phyloP scores from a whole-genome alignment of 2,888 invertebrate species.

The Melinaea menophilus region DNA sequence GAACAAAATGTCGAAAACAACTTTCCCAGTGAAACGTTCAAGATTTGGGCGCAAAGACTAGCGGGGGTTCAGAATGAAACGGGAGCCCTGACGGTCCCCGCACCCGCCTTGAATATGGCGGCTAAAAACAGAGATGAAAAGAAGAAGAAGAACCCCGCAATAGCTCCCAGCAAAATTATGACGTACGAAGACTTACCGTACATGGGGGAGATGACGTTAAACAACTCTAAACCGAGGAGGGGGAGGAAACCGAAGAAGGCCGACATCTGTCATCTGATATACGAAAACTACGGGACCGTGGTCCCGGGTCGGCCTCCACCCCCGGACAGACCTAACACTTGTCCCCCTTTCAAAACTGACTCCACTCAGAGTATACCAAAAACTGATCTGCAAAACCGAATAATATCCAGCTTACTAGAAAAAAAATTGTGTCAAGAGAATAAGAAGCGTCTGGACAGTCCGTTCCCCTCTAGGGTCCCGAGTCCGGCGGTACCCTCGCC shows the following conservation, averaged over 20 bases:
- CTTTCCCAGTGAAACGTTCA: constrained; percentile 81
- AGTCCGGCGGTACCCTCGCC: constrained; percentile 51
- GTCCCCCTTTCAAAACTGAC: constrained; percentile 49
- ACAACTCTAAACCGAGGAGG: constrained; percentile 90
- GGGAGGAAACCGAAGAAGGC: constrained; percentile 95
- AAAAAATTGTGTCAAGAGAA: constrained; percentile 83
- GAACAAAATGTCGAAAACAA: constrained; percentile 60
- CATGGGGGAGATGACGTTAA: constrained; percentile 94
- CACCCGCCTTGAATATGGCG: constrained; percentile 45
- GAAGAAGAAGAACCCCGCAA: constrained; percentile 62
- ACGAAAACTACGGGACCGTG: constrained; percentile 94
- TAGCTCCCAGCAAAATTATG: constrained; percentile 73
- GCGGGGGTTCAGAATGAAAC: constrained; percentile 83
- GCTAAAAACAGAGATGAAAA: constrained; percentile 56
- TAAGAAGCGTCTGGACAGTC: constrained; percentile 63
- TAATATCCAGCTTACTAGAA: constrained; percentile 83
- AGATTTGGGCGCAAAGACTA: constrained; percentile 86
- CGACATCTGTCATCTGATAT: constrained; percentile 93
- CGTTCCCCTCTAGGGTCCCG: constrained; percentile 42
- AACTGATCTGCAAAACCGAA: constrained; percentile 82
- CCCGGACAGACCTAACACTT: constrained; percentile 60
- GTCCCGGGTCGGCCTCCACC: constrained; percentile 85
- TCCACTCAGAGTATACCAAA: constrained; percentile 61
- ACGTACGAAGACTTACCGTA: constrained; percentile 91
- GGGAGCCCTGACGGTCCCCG: constrained; percentile 48